Conservation (phyloP, 1,140 invertebrate species). For the Drosophila persimilis region DNA sequence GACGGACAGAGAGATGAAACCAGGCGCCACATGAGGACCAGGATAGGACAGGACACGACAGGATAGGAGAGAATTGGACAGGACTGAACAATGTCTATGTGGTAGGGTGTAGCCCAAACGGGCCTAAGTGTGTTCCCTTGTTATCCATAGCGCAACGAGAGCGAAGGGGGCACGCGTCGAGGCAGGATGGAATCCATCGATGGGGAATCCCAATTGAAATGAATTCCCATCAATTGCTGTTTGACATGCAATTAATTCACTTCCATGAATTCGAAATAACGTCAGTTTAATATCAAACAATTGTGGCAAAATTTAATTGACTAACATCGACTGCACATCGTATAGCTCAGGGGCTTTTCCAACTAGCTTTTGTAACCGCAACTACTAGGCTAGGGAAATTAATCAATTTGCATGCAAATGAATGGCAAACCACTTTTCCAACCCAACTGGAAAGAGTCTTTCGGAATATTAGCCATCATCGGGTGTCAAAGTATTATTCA, state of each 20-base stretch:
- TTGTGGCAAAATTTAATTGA: conserved; percentile 44
- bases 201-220: conserved; percentile 30
- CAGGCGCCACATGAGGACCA: conserved; percentile 13
- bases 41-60: neutral
- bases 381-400: conserved; percentile 40
- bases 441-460: neutral
- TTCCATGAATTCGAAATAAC: conserved; percentile 25
- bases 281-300: conserved; percentile 33
- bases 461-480: neutral
- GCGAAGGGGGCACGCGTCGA: conserved; percentile 2
- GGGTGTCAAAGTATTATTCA: neutral
- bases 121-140: conserved; percentile 13
- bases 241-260: conserved; percentile 70
- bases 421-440: neutral
- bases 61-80: too few relatives aligned
- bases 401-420: conserved; percentile 46
- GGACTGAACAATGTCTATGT: too few relatives aligned
- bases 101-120: too few relatives aligned
- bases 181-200: conserved; percentile 3
- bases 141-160: conserved; percentile 1
- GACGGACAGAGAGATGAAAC: conserved; percentile 4
- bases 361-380: conserved; percentile 36
- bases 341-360: neutral
- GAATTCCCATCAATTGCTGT: conserved; percentile 61
- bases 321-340: conserved; percentile 5